A percentile compares a stretch with the other conserved stretches of the same genome.
Conservation (phyloP, 2,797 vertebrate species). For the Rachycentron canadum region DNA sequence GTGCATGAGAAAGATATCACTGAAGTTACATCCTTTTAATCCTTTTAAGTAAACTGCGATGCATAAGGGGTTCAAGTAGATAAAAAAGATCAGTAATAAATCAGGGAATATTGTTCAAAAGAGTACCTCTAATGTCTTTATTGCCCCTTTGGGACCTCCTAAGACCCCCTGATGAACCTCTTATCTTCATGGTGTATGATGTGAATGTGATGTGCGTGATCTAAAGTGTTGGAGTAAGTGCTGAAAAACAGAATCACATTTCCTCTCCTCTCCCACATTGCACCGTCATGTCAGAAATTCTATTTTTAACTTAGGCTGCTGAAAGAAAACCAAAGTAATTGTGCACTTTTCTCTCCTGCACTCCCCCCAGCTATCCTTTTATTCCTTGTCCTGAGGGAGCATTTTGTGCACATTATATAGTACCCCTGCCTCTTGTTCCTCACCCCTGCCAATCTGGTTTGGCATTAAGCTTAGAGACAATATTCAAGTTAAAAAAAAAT, state of each 20-base stretch:
- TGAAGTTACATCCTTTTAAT: background rate
- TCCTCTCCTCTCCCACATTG: constrained; percentile 52
- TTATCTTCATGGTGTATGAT: constrained; percentile 1
- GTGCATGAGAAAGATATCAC: constrained; percentile 1
- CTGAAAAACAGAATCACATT: constrained; percentile 44
- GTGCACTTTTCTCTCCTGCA: background rate
- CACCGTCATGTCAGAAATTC: constrained; percentile 25
- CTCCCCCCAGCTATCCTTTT: background rate
- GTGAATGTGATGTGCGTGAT: constrained; percentile 18
- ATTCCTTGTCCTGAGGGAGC: constrained; percentile 3
- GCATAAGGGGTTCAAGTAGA: background rate
- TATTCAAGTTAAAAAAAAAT: constrained; percentile 9
- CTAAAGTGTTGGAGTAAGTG: constrained; percentile 28
- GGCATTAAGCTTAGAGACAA: constrained; percentile 5
- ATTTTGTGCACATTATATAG: background rate
- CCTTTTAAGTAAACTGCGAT: background rate
- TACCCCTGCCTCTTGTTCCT: background rate
- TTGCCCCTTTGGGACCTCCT: constrained; percentile 15
- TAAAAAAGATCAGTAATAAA: background rate
- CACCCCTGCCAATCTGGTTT: constrained; percentile 17
- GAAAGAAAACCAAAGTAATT: constrained; percentile 24
- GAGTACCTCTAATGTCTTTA: constrained; percentile 12
- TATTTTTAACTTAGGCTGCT: constrained; percentile 30
- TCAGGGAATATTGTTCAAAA: constrained; percentile 6
- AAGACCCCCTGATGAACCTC: constrained; percentile 25